These are phyloP conservation scores for Lagodon rhomboides DNA, from an alignment of 2,797 vertebrate genomes.

Conservation along the genomic window DNA sequence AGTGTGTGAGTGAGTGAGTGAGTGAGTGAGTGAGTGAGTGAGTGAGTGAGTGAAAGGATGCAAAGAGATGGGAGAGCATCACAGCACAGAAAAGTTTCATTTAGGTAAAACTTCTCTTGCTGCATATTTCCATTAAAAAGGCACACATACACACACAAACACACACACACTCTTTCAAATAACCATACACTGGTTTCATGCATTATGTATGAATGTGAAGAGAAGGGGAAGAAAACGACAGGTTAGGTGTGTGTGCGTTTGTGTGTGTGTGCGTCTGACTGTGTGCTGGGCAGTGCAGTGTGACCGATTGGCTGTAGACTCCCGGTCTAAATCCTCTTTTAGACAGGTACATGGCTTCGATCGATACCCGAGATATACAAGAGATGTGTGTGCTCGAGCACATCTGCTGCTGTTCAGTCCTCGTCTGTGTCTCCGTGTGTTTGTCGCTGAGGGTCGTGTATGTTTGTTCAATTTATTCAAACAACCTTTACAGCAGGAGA, in stretches of 20 bases:
- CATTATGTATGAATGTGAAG: constrained; percentile 66
- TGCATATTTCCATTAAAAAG: constrained; percentile 33
- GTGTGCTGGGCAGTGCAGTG: constrained; percentile 51
- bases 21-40: too few relatives aligned
- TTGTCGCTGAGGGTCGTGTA: constrained; percentile 15
- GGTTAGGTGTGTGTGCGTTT: constrained; percentile 21
- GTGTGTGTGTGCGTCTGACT: neutral
- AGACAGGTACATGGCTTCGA: constrained; percentile 70
- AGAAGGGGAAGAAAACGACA: constrained; percentile 31
- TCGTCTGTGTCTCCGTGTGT: constrained; percentile 24
- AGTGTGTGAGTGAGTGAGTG: neutral
- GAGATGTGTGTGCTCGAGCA: constrained; percentile 57
- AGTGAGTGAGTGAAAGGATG: neutral
- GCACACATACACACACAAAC: neutral
- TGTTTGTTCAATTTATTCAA: constrained; percentile 28
- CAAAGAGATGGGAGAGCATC: neutral
- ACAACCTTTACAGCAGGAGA: constrained; percentile 32
- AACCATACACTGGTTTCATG: constrained; percentile 46
- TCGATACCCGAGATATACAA: constrained; percentile 54
- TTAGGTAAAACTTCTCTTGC: constrained; percentile 42
- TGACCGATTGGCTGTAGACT: constrained; percentile 60
- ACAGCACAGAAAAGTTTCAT: constrained; percentile 21
- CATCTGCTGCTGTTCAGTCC: constrained; percentile 35
- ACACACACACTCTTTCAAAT: constrained; percentile 22
- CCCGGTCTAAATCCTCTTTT: constrained; percentile 60